Evolutionary conservation across 2,113 vertebrate genomes (phyloP), one percentile per base, ranked within the genome.

Genomic region (Ctenomys sociabilis): DNA sequence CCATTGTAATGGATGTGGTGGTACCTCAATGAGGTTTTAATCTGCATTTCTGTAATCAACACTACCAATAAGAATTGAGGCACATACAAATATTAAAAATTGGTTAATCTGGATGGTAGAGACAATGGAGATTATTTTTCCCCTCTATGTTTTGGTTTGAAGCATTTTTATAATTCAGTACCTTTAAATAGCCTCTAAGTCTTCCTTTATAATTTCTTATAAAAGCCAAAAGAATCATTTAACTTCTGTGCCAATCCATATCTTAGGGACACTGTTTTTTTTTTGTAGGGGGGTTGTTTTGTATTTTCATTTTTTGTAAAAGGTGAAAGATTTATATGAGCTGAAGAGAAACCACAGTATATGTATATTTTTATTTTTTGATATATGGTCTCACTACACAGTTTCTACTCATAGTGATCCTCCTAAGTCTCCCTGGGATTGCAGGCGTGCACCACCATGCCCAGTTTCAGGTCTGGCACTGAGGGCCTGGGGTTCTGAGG

Each of bases 171-270:
- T 24, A 85, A 80, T 30, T 10, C 90, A 73, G 49, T 80, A 83
- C 80, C 19, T 88, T 93, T 84, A 75, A 87, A 72, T 37, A 85
- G 22, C 63, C n/a, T 45, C 19, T 45, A 84, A 66, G 84, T 88
- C 14, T 90, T 92, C 70, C 45, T 80, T 88, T 72, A n/a, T 75
- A 84, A 77, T 73, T 93, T 49, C 24, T 94, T 90, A 28, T 81
- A 92, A 82, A 90, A n/a, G 19, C 17, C 54, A 63, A 88, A 83
- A 43, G 88, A 81, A 63, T 63, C n/a, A 95, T 66, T 78, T 87
- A 94, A 84, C 26, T 64, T 87, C n/a, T 78, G 8, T 93, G 86
- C 4, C 32, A 66, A 37, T 12, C 81, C 17, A 83, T 54, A n/a
- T 10, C 61, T 94, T 92, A 40, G 90, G 70, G 26, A 90, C 40